phyloP scores from a whole-genome alignment of 2,113 vertebrate genomes.

The Tenrec ecaudatus region DNA sequence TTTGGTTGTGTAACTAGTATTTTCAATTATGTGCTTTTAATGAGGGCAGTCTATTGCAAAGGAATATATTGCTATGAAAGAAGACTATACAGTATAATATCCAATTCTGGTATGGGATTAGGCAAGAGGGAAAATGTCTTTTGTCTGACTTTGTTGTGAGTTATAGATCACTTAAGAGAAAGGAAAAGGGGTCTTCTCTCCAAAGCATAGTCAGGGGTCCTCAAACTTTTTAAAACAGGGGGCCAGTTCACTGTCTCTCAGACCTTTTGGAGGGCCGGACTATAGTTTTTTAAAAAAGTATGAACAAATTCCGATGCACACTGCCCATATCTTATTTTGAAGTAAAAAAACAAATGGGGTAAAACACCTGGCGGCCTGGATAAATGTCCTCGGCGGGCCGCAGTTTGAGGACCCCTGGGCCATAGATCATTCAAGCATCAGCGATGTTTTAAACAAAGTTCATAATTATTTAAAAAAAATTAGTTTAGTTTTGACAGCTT shows the following conservation, averaged over 20 bases:
- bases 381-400: no score
- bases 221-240: no score
- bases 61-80: conserved; percentile 10
- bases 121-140: neutral
- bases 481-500: no score
- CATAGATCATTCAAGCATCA: conserved; percentile 47
- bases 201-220: conserved; percentile 17
- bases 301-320: no score
- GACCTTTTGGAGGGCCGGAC: no score
- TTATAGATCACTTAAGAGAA: conserved; percentile 38
- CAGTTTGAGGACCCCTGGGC: no score
- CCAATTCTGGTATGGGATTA: conserved; percentile 9
- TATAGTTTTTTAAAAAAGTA: no score
- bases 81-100: conserved; percentile 31
- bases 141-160: conserved; percentile 46
- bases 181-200: conserved; percentile 13
- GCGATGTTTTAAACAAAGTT: conserved; percentile 64
- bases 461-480: neutral
- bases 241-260: no score
- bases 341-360: no score
- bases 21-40: neutral
- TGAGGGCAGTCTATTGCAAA: neutral
- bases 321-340: no score
- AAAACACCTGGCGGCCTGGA: no score
- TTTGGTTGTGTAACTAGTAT: neutral